Evolutionary conservation across 2,888 invertebrate species (phyloP).

Genomic region (Cephalotes varians): DNA sequence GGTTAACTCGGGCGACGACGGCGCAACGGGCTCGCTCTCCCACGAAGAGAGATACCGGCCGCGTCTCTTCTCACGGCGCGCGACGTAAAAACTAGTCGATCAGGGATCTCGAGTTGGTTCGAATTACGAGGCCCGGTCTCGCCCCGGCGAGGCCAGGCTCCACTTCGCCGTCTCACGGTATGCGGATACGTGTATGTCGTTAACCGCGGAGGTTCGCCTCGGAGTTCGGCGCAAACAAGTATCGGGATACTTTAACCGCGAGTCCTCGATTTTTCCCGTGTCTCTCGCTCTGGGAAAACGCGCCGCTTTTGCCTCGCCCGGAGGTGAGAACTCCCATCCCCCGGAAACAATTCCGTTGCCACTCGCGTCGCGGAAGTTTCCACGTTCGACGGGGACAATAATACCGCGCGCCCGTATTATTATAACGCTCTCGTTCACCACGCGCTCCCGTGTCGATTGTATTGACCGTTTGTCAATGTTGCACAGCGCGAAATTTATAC

Average conservation of each 20-base stretch:
- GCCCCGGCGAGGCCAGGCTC: neutral
- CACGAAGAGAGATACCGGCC: conserved; percentile 37
- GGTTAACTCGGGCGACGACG: conserved; percentile 35
- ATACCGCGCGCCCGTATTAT: neutral
- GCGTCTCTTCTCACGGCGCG: conserved; percentile 41
- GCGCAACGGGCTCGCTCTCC: conserved; percentile 25
- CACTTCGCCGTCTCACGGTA: neutral
- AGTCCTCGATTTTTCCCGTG: conserved; percentile 31
- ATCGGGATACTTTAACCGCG: conserved; percentile 45
- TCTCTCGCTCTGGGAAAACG: conserved; percentile 23
- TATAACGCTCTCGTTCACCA: neutral
- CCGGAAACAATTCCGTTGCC: conserved; percentile 31
- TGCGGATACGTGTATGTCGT: conserved; percentile 8
- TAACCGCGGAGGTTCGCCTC: conserved; percentile 21
- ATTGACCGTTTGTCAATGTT: neutral
- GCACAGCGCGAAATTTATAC: neutral
- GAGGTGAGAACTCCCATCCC: neutral
- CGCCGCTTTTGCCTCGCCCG: conserved; percentile 15
- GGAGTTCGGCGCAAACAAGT: conserved; percentile 15
- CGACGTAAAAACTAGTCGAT: conserved; percentile 38
- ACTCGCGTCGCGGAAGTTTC: conserved; percentile 24
- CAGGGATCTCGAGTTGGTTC: conserved; percentile 38
- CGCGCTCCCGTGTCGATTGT: neutral
- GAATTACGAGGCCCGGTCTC: conserved; percentile 30
- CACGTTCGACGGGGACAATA: conserved; percentile 2